phyloP scores from a whole-genome alignment of 2,888 invertebrate genomes.

The Heliconius ismenius region DNA sequence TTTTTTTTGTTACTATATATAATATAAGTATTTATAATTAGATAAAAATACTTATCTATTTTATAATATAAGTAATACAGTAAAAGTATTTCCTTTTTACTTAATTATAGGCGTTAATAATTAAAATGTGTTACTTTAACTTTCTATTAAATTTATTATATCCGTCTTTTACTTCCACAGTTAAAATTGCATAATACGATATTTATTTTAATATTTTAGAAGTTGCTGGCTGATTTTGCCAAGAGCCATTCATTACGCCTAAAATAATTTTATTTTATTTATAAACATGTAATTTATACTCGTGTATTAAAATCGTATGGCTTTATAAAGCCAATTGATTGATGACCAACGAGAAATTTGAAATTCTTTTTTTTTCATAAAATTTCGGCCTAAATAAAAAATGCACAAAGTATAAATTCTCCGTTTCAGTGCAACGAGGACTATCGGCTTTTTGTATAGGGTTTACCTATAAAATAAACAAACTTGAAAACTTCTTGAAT shows the following conservation, averaged over 20 bases:
- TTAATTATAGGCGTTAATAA: background rate
- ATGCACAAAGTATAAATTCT: constrained; percentile 10
- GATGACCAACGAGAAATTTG: constrained; percentile 1
- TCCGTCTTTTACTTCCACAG: background rate
- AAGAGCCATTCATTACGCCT: too few species aligned
- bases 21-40: constrained; percentile 1
- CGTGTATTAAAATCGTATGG: too few species aligned
- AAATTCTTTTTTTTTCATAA: constrained; percentile 4
- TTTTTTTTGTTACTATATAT: background rate
- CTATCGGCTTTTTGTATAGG: background rate
- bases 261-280: background rate
- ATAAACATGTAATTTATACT: background rate
- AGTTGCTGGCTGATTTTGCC: too few species aligned
- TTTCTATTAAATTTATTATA: constrained; percentile 3
- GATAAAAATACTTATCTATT: background rate
- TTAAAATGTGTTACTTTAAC: background rate
- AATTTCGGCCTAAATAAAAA: constrained; percentile 16
- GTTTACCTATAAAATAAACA: too few species aligned
- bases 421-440: background rate
- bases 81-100: constrained; percentile 8
- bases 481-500: too few species aligned
- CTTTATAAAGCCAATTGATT: background rate
- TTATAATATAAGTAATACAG: background rate
- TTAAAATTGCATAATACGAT: too few species aligned
- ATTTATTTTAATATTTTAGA: too few species aligned